Percentiles rank a stretch among this genome's conserved stretches.
Evolutionary conservation across 2,113 vertebrate genomes (phyloP).

Genomic region (Neolamprologus caudopunctatus): DNA sequence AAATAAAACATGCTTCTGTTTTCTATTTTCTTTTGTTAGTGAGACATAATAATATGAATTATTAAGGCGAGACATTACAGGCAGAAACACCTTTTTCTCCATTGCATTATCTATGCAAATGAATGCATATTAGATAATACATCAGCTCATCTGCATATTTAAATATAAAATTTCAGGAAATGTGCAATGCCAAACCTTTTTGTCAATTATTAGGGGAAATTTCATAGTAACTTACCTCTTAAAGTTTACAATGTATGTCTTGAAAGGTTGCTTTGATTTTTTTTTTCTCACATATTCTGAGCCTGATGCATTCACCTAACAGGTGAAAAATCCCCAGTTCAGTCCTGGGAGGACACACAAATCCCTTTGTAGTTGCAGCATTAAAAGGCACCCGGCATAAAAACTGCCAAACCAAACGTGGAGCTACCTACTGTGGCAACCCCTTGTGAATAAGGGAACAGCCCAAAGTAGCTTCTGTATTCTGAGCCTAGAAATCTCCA

Average conservation of each 20-base stretch:
- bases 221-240: background rate
- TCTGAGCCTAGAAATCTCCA: background rate
- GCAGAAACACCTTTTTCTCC: background rate
- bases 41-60: background rate
- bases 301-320: background rate
- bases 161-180: background rate
- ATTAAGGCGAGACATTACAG: background rate
- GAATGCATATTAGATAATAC: background rate
- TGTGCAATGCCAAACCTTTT: background rate
- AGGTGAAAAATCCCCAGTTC: background rate
- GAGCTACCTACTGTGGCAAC: background rate
- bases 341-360: background rate
- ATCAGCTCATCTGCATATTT: background rate
- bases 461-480: background rate
- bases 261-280: background rate
- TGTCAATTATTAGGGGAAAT: background rate
- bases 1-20: conserved; percentile 8
- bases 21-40: background rate
- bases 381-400: background rate
- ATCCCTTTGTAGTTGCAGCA: background rate
- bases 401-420: background rate
- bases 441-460: background rate
- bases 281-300: background rate
- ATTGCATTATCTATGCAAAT: background rate
- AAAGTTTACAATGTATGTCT: background rate